Evolutionary conservation across 2,888 invertebrate genomes (phyloP).

Genomic region (Polia nebulosa): DNA sequence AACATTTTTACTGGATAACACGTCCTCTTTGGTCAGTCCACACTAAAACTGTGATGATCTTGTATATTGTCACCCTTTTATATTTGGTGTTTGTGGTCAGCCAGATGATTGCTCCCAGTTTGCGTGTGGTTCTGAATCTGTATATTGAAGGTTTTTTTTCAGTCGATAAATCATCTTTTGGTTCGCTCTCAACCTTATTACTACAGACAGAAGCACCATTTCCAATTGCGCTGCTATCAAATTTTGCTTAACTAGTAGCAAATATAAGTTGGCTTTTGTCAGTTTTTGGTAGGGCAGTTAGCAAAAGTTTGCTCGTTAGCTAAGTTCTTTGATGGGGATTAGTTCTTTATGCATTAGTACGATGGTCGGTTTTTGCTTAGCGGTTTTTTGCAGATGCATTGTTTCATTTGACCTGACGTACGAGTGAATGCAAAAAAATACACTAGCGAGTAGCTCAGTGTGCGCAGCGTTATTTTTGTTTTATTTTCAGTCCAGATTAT

Average conservation of each 20-base stretch:
- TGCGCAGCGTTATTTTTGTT: constrained; percentile 61
- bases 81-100: constrained; percentile 81
- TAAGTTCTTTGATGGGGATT: constrained; percentile 43
- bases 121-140: constrained; percentile 72
- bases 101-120: constrained; percentile 77
- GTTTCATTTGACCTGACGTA: constrained; percentile 65
- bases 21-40: constrained; percentile 70
- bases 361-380: constrained; percentile 64
- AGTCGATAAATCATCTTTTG: constrained; percentile 26
- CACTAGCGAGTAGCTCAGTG: constrained; percentile 42
- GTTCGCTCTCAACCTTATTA: constrained; percentile 41
- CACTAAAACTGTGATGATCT: constrained; percentile 73
- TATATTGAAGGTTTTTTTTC: constrained; percentile 59
- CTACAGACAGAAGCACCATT: constrained; percentile 52
- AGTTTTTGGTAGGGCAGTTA: constrained; percentile 75
- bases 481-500: constrained; percentile 58
- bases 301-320: constrained; percentile 66
- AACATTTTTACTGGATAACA: constrained; percentile 73
- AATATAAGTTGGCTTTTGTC: constrained; percentile 63
- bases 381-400: constrained; percentile 38
- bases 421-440: constrained; percentile 64
- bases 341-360: constrained; percentile 44
- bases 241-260: constrained; percentile 45
- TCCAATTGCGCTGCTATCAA: constrained; percentile 42
- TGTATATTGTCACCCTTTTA: constrained; percentile 79